Evolutionary conservation across 2,888 invertebrate species (phyloP).

Genomic region (Coremacera marginata): DNA sequence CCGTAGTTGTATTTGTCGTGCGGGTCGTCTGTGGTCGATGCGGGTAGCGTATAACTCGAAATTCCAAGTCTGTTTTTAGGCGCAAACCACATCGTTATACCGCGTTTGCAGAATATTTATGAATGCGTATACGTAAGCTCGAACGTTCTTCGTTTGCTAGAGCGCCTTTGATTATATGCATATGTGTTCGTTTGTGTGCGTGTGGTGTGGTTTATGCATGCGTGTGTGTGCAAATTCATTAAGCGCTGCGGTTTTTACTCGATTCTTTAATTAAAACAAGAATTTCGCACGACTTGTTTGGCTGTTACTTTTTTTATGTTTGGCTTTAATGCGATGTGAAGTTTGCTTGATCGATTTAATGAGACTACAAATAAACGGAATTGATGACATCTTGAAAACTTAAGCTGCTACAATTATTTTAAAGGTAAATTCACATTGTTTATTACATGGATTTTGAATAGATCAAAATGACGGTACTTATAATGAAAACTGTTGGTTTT

Average conservation of each 20-base stretch:
- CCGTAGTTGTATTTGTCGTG: background rate
- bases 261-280: conserved; percentile 5
- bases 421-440: too few species aligned
- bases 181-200: too few species aligned
- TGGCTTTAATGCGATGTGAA: background rate
- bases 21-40: conserved; percentile 7
- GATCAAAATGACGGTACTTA: too few species aligned
- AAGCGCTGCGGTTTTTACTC: conserved; percentile 2
- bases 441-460: too few species aligned
- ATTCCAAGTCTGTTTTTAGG: background rate
- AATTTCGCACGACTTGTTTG: background rate
- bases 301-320: background rate
- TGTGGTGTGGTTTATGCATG: background rate
- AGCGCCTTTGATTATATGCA: background rate
- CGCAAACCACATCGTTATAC: background rate
- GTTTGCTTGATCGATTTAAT: background rate
- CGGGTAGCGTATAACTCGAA: background rate
- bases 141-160: background rate
- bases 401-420: too few species aligned
- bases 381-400: too few species aligned
- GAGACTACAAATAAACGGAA: too few species aligned
- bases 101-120: background rate
- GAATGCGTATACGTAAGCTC: background rate
- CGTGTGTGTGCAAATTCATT: background rate
- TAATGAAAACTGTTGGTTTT: too few species aligned